Conservation (phyloP, 2,113 vertebrate genomes). For the Aptenodytes patagonicus region DNA sequence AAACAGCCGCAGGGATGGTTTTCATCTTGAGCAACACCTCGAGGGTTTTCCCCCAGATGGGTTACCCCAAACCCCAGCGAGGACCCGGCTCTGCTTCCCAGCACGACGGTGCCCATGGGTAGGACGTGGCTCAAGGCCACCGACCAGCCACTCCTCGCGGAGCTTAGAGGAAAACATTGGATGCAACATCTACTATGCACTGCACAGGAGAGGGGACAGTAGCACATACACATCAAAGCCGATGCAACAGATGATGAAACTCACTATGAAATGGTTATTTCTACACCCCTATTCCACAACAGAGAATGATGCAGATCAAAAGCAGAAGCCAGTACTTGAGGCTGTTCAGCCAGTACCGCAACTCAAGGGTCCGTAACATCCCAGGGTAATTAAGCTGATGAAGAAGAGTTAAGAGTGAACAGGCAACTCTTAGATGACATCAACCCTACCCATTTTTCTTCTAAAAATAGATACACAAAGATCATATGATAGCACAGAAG, state of each 20-base stretch:
- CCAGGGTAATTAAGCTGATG: background rate
- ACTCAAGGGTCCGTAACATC: background rate
- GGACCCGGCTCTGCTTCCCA: background rate
- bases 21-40: background rate
- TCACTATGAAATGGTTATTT: background rate
- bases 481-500: background rate
- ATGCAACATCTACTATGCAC: rapidly evolving
- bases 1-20: background rate
- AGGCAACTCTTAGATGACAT: background rate
- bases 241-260: background rate
- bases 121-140: background rate
- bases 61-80: background rate
- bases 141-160: rapidly evolving
- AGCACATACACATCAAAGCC: background rate
- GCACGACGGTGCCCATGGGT: rapidly evolving
- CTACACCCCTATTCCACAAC: background rate
- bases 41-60: background rate
- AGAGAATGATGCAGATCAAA: background rate
- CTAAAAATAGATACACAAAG: background rate
- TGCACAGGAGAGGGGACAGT: background rate
- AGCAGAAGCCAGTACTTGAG: rapidly evolving
- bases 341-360: background rate
- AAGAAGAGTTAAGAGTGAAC: background rate
- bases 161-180: rapidly evolving
- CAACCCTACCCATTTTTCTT: background rate